Evolutionary conservation across 2,797 vertebrate species (phyloP), one percentile per base, ranked within the genome.

Genomic region (Ispidina lecontei): DNA sequence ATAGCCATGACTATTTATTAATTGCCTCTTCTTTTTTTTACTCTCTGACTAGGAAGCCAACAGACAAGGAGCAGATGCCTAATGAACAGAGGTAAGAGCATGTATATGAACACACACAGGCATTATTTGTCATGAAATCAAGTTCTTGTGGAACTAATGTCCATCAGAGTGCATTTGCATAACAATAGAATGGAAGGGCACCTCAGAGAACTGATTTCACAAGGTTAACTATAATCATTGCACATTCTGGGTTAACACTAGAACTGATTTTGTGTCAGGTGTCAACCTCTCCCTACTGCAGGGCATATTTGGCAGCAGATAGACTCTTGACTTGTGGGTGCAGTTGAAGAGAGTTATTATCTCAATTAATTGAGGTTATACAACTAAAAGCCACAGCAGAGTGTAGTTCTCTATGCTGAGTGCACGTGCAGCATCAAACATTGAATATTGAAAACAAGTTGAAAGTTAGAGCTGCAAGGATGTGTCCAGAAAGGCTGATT

Each of bases 31-130:
- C 93, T 92, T 82, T 46, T 64, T 91, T 91, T 85, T 77, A 97
- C 95, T 39, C 74, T 95, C 82, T 91, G 60, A 20, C 77, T 84
- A 86, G 77, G 90, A 80, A 54, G 29, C 88, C 71, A 55, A 17
- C 54, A 91, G 94, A 91, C 77, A 95, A 93, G 54, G 90, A 96
- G 54, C 79, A 91, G 83, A n/a, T 79, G 46, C 46, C 54, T 79
- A 70, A 96, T 69, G 94, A 95, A 83, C 71, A 8, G 25, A 96
- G 96, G 96, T 97, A 97, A 97, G 95, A 89, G 58, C 55, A 55
- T 3, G 14, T 47, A 4, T 26, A 23, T 1, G 2, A 54, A 54
- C 59, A 39, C 56, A 11, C 46, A 47, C 0, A 75, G 18, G n/a
- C 2, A 3, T 63, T 43, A 17, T 80, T 62, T 64, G 56, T 69